phyloP scores from a whole-genome alignment of 1,140 invertebrate species.

The Bathynomus jamesi region DNA sequence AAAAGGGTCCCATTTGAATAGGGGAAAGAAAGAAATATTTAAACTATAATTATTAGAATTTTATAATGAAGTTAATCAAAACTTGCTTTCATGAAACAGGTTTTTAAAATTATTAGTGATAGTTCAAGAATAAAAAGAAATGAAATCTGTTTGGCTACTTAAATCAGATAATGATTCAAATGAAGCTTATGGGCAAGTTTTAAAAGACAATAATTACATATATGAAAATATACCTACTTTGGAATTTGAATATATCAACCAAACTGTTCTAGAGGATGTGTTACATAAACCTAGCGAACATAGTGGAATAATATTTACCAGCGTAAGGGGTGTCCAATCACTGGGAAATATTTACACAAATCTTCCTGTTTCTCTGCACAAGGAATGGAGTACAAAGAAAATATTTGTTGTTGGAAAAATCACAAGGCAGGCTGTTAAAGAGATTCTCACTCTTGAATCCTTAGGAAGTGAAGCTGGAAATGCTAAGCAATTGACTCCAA shows the following conservation, averaged over 20 bases:
- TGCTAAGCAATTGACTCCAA: conserved; percentile 43
- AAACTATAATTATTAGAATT: too few species aligned
- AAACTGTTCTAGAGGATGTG: conserved; percentile 39
- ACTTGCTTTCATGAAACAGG: too few species aligned
- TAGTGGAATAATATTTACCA: conserved; percentile 45
- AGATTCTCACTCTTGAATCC: conserved; percentile 40
- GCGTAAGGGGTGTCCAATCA: conserved; percentile 44
- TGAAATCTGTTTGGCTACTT: conserved; percentile 24
- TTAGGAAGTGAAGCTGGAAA: conserved; percentile 44
- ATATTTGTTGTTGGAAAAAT: conserved; percentile 47
- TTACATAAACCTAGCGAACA: conserved; percentile 40
- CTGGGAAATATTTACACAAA: conserved; percentile 38
- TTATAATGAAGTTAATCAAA: too few species aligned
- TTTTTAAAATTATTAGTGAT: too few species aligned
- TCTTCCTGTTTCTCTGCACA: conserved; percentile 22
- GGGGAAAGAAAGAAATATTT: too few species aligned
- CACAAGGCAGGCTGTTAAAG: conserved; percentile 40
- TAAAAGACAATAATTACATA: conserved; percentile 5
- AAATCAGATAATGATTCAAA: conserved; percentile 15
- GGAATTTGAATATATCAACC: conserved; percentile 43
- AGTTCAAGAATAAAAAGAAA: too few species aligned
- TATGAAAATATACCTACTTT: conserved; percentile 17
- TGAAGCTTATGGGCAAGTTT: not conserved
- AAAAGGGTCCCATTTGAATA: too few species aligned
- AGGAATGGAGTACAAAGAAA: conserved; percentile 41